Percentiles rank a stretch among this genome's conserved stretches.
Conservation (phyloP, 2,113 vertebrate genomes). For the Alligator mississippiensis region DNA sequence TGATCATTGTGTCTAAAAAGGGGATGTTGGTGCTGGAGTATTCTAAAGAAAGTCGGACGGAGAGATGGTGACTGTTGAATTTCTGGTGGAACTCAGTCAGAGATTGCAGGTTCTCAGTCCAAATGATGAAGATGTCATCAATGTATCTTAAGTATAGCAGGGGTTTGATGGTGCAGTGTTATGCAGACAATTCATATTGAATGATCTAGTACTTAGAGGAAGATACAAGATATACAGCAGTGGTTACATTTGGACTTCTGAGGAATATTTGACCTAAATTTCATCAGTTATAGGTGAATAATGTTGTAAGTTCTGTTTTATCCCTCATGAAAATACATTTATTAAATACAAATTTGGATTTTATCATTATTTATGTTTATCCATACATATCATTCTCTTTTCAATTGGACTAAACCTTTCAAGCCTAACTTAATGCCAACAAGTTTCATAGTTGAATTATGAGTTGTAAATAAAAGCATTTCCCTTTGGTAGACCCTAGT, state of each 20-base stretch:
- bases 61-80: no score
- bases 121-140: no score
- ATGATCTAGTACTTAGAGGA: not conserved
- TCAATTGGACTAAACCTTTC: not conserved
- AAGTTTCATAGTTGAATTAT: not conserved
- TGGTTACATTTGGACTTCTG: not conserved
- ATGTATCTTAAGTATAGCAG: no score
- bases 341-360: not conserved
- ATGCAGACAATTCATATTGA: no score
- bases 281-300: not conserved
- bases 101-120: no score
- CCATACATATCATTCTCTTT: not conserved
- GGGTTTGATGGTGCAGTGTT: no score
- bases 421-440: not conserved
- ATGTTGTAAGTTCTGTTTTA: not conserved
- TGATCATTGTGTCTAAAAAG: no score
- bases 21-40: no score
- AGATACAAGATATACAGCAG: not conserved
- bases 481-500: not conserved
- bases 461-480: not conserved
- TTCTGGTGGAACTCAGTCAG: no score
- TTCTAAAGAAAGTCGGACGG: no score
- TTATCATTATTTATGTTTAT: not conserved
- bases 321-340: not conserved
- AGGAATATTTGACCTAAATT: not conserved